These are phyloP conservation scores for Yponomeuta evonymella DNA, from an alignment of 2,888 invertebrate genomes.

Conservation along the genomic window DNA sequence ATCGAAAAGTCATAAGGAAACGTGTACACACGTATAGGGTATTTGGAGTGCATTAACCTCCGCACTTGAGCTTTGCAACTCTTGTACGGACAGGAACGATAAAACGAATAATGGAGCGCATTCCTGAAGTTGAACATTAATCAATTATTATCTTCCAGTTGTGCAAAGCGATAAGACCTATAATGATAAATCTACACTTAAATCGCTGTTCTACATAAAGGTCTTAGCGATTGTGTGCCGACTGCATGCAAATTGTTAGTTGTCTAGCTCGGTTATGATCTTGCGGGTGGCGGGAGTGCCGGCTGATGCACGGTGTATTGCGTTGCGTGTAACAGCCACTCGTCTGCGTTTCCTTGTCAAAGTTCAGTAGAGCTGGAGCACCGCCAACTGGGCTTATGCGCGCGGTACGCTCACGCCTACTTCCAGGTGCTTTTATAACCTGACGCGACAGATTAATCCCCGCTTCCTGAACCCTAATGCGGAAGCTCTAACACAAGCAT, in stretches of 20 bases:
- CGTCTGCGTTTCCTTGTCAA: conserved; percentile 59
- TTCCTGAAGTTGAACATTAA: conserved; percentile 15
- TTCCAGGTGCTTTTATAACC: conserved; percentile 49
- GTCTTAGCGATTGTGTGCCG: not conserved
- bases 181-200: not conserved
- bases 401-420: conserved; percentile 30
- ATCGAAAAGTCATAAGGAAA: conserved; percentile 46
- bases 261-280: not conserved
- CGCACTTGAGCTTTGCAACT: conserved; percentile 10
- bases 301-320: conserved; percentile 27
- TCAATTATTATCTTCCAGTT: conserved; percentile 14
- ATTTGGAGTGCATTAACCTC: conserved; percentile 49
- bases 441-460: conserved; percentile 3
- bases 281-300: conserved; percentile 20
- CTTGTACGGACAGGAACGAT: not conserved
- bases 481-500: conserved; percentile 9
- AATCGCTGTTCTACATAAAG: not conserved
- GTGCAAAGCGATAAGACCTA: conserved; percentile 9
- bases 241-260: not conserved
- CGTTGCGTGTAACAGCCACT: conserved; percentile 43
- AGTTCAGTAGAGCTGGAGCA: conserved; percentile 71
- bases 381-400: conserved; percentile 57
- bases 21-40: conserved; percentile 32
- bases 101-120: not conserved
- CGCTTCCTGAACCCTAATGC: conserved; percentile 10